Conservation (phyloP, 2,888 invertebrate genomes). For the Baccha elongata region DNA sequence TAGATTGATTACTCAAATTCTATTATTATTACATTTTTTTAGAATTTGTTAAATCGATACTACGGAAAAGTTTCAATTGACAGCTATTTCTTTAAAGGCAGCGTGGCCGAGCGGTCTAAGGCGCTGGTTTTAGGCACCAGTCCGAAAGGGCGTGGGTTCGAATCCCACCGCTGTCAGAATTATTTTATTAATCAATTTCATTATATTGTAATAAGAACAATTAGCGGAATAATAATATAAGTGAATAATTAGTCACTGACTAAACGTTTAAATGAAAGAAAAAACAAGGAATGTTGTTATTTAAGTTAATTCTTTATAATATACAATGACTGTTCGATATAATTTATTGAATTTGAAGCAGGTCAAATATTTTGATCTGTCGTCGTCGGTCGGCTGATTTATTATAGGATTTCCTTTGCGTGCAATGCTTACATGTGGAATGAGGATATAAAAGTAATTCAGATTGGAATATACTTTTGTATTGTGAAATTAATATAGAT, state of each 20-base stretch:
- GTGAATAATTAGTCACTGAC: neutral
- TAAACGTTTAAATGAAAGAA: no score
- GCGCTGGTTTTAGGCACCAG: slow-evolving; percentile 83
- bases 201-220: slow-evolving; percentile 24
- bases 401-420: slow-evolving; percentile 21
- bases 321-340: neutral
- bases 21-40: slow-evolving; percentile 42
- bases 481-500: slow-evolving; percentile 5
- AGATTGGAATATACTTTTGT: no score
- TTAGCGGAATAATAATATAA: no score
- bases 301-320: neutral
- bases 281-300: neutral
- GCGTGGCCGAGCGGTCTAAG: slow-evolving; percentile 83
- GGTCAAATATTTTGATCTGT: neutral
- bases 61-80: slow-evolving; percentile 40
- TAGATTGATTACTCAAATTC: slow-evolving; percentile 47
- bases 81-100: slow-evolving; percentile 75
- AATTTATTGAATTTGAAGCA: neutral
- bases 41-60: slow-evolving; percentile 7
- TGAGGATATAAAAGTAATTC: slow-evolving; percentile 19
- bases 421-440: neutral
- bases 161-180: slow-evolving; percentile 82
- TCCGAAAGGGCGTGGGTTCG: slow-evolving; percentile 83
- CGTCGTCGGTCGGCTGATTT: neutral
- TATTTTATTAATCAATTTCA: slow-evolving; percentile 61